phyloP scores from a whole-genome alignment of 2,113 vertebrate genomes.

The Scopus umbretta region DNA sequence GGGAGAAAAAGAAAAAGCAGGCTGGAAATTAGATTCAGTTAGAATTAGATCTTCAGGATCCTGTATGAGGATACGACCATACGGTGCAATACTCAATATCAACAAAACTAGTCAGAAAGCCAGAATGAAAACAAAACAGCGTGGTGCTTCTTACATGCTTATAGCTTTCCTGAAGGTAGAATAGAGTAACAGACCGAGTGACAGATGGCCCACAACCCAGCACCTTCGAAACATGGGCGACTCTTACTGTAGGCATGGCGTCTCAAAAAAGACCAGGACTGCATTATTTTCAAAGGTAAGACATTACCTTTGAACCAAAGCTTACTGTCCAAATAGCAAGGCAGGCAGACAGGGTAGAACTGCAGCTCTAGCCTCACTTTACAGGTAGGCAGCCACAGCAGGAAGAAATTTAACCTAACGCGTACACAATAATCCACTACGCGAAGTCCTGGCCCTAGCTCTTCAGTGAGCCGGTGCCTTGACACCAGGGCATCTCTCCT shows the following conservation, averaged over 20 bases:
- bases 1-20: neutral
- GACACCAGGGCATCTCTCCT: neutral
- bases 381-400: neutral
- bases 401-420: neutral
- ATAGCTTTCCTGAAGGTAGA: neutral
- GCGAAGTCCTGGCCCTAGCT: neutral
- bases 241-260: neutral
- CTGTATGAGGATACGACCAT: neutral
- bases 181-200: neutral
- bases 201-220: neutral
- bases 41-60: neutral
- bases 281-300: neutral
- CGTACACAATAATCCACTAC: neutral
- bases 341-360: neutral
- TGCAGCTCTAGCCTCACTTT: neutral
- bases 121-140: neutral
- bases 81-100: neutral
- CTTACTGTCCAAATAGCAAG: neutral
- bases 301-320: neutral
- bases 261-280: neutral
- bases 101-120: neutral
- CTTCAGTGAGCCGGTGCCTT: neutral
- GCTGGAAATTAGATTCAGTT: neutral
- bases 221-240: neutral
- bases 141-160: neutral